Evolutionary conservation across 2,888 invertebrate species (phyloP).

Genomic region (Xestobium rufovillosum): DNA sequence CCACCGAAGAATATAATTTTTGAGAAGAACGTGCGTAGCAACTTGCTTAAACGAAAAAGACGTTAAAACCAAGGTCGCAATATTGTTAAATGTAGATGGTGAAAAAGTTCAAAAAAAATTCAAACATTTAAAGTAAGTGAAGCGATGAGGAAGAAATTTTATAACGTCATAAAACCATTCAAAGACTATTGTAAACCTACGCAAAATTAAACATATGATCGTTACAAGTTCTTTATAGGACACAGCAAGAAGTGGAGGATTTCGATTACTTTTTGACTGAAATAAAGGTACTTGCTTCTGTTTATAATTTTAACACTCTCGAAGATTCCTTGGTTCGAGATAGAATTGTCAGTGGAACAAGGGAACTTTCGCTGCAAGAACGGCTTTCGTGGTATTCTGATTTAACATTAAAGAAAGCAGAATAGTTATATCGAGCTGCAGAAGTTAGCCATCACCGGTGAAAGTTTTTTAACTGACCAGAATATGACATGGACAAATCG

Average conservation of each 20-base stretch:
- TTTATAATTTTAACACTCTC: constrained; percentile 13
- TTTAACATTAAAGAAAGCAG: constrained; percentile 16
- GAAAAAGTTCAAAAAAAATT: not conserved
- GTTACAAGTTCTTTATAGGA: constrained; percentile 10
- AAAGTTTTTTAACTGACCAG: constrained; percentile 17
- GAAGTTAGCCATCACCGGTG: constrained; percentile 24
- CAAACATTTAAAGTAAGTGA: too few species aligned
- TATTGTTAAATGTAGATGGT: not conserved
- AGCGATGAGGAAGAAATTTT: not conserved
- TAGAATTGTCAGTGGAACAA: constrained; percentile 17
- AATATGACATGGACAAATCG: constrained; percentile 17
- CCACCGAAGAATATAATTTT: constrained; percentile 1
- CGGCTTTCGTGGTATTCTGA: constrained; percentile 14
- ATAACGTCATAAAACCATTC: too few species aligned
- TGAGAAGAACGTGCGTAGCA: constrained; percentile 2
- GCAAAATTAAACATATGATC: constrained; percentile 2
- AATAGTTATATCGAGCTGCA: constrained; percentile 18
- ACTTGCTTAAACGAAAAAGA: constrained; percentile 3
- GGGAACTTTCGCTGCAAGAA: constrained; percentile 20
- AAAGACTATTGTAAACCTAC: constrained; percentile 1
- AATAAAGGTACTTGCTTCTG: constrained; percentile 4
- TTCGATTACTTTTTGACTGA: constrained; percentile 4
- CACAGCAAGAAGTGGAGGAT: constrained; percentile 2
- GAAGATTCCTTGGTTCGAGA: constrained; percentile 12
- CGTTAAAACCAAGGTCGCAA: too few species aligned